phyloP scores from a whole-genome alignment of 1,140 invertebrate genomes.

The Temnothorax nylanderi region DNA sequence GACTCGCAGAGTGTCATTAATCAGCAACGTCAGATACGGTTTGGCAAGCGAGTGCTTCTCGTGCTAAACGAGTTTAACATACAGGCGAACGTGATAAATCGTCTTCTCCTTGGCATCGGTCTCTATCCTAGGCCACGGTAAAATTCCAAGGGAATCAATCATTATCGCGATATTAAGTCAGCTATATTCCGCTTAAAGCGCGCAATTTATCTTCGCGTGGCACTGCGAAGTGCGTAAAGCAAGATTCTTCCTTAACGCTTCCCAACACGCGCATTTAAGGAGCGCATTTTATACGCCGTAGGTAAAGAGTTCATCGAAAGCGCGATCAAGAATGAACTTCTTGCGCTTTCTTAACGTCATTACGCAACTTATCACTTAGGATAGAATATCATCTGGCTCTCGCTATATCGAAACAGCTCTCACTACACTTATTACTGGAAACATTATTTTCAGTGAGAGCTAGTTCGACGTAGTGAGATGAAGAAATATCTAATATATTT shows the following conservation, averaged over 20 bases:
- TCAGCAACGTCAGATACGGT: constrained; percentile 30
- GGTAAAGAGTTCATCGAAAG: constrained; percentile 2
- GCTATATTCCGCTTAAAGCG: not conserved
- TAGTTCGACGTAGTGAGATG: not conserved
- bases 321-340: not conserved
- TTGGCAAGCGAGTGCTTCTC: constrained; percentile 20
- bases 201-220: constrained; percentile 36
- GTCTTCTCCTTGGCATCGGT: not conserved
- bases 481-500: not conserved
- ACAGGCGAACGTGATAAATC: constrained; percentile 39
- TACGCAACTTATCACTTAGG: not conserved
- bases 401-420: not conserved
- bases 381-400: not conserved
- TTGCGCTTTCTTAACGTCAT: not conserved
- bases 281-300: not conserved
- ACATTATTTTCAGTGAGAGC: constrained; percentile 1
- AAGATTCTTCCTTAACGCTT: not conserved
- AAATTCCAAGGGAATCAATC: constrained; percentile 46
- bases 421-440: not conserved
- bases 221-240: not conserved
- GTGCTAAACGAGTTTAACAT: constrained; percentile 43
- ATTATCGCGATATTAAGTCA: constrained; percentile 49
- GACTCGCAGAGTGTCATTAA: constrained; percentile 16
- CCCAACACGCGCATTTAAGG: not conserved
- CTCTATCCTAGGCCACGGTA: constrained; percentile 26